phyloP scores from a whole-genome alignment of 1,140 invertebrate genomes.

The Caenorhabditis inopinata region DNA sequence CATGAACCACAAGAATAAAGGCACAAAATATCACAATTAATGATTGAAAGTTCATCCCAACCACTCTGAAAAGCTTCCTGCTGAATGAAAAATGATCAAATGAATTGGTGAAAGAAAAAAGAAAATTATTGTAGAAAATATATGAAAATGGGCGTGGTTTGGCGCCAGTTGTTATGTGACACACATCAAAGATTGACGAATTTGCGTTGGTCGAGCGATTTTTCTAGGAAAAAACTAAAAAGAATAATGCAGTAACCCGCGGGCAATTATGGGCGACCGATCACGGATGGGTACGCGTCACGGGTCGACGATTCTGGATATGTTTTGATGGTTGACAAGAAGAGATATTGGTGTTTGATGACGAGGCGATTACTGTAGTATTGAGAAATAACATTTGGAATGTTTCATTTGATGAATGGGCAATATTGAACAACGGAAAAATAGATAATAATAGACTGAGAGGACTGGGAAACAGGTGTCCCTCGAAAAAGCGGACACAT shows the following conservation, averaged over 20 bases:
- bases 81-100: neutral
- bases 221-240: constrained; percentile 13
- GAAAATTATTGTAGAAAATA: neutral
- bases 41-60: neutral
- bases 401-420: no score
- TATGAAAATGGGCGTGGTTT: neutral
- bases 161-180: neutral
- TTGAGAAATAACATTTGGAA: neutral
- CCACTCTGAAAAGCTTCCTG: neutral
- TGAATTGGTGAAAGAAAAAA: neutral
- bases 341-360: neutral
- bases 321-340: neutral
- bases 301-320: constrained; percentile 7
- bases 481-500: no score
- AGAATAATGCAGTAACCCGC: neutral
- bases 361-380: constrained; percentile 18
- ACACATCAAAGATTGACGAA: constrained; percentile 24
- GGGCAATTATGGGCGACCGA: constrained; percentile 18
- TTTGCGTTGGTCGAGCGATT: constrained; percentile 3
- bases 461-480: no score
- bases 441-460: no score
- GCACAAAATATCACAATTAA: neutral
- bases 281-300: neutral
- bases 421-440: no score
- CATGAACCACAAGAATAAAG: neutral